These are phyloP conservation scores for Athetis lepigone DNA, from an alignment of 2,888 invertebrate genomes.

Conservation along the genomic window DNA sequence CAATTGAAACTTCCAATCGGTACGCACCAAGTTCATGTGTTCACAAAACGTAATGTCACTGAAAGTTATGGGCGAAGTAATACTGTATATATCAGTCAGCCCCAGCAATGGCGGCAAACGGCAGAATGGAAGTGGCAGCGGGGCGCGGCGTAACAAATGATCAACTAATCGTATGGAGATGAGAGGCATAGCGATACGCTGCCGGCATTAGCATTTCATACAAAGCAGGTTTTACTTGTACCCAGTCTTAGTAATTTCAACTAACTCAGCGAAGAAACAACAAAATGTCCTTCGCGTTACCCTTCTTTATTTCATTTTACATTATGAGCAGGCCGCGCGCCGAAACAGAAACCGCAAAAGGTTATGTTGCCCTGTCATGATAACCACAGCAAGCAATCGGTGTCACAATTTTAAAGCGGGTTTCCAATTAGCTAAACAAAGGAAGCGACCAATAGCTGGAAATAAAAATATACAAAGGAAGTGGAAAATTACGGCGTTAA, in stretches of 20 bases:
- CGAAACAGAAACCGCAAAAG: slow-evolving; percentile 62
- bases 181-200: slow-evolving; percentile 57
- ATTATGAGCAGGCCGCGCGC: slow-evolving; percentile 47
- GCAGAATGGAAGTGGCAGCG: slow-evolving; percentile 45
- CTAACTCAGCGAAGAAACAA: slow-evolving; percentile 43
- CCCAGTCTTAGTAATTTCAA: slow-evolving; percentile 49
- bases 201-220: slow-evolving; percentile 56
- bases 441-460: slow-evolving; percentile 43
- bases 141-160: slow-evolving; percentile 61
- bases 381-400: slow-evolving; percentile 51
- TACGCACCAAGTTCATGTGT: slow-evolving; percentile 26
- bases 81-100: slow-evolving; percentile 43
- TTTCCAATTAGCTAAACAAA: slow-evolving; percentile 58
- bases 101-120: slow-evolving; percentile 31
- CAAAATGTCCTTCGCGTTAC: slow-evolving; percentile 47
- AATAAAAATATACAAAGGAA: slow-evolving; percentile 47
- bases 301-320: slow-evolving; percentile 52
- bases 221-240: slow-evolving; percentile 40
- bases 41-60: slow-evolving; percentile 40
- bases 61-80: slow-evolving; percentile 41
- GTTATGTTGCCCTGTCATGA: slow-evolving; percentile 58
- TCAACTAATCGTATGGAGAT: slow-evolving; percentile 65
- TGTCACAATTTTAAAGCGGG: slow-evolving; percentile 57
- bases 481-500: slow-evolving; percentile 34
- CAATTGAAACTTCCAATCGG: slow-evolving; percentile 21